These are phyloP conservation scores for Ridgeia piscesae DNA, from an alignment of 1,140 invertebrate genomes.

Conservation along the genomic window DNA sequence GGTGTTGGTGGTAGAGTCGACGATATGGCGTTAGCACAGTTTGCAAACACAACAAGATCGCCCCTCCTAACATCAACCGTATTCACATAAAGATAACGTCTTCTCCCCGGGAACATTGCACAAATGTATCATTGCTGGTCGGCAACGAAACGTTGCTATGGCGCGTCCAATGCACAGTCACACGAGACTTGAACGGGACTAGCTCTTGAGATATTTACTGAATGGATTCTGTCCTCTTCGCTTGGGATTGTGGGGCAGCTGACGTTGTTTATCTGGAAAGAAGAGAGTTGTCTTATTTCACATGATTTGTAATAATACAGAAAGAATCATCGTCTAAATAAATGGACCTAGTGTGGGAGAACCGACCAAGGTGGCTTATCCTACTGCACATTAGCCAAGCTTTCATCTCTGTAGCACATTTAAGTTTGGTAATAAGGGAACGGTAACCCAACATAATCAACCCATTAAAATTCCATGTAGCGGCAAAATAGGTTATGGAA, in stretches of 20 bases:
- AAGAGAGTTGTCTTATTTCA: neutral
- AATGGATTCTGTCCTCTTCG: constrained; percentile 17
- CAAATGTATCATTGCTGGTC: neutral
- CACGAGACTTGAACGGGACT: neutral
- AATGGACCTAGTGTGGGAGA: neutral
- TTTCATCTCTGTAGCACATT: too few species aligned
- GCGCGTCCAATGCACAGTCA: constrained; percentile 2
- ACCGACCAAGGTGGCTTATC: neutral
- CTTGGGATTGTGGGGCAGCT: neutral
- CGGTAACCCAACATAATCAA: too few species aligned
- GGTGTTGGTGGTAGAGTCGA: neutral
- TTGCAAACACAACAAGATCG: neutral
- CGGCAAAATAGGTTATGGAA: too few species aligned
- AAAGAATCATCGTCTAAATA: neutral
- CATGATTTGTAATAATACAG: neutral
- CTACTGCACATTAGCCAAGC: neutral
- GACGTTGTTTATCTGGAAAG: neutral
- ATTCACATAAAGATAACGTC: neutral
- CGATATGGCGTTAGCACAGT: neutral
- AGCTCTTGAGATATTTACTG: constrained; percentile 9
- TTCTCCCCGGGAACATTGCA: neutral
- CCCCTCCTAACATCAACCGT: neutral
- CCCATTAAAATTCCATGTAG: too few species aligned
- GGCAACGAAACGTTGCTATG: constrained; percentile 7
- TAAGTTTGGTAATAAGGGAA: too few species aligned